Evolutionary conservation across 1,140 invertebrate genomes (phyloP).

Genomic region (Venustaconcha ellipsiformis): DNA sequence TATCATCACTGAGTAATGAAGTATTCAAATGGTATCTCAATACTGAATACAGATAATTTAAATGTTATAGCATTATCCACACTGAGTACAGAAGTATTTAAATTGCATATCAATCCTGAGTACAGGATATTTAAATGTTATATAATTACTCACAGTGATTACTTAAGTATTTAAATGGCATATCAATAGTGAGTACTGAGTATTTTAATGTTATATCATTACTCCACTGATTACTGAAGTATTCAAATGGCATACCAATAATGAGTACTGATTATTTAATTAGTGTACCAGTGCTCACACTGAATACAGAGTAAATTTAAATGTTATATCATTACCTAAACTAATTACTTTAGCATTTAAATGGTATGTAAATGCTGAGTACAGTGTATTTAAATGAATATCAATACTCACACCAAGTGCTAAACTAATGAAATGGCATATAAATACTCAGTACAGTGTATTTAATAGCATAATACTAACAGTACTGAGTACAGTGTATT

Average conservation of each 20-base stretch:
- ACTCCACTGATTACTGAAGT: constrained; percentile 58
- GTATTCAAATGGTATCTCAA: background rate
- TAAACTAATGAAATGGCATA: background rate
- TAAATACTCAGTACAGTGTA: background rate
- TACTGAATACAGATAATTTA: background rate
- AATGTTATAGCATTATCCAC: constrained; percentile 35
- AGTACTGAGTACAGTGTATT: background rate
- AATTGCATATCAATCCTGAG: background rate
- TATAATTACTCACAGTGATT: constrained; percentile 50
- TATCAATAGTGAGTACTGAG: background rate
- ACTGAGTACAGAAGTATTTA: constrained; percentile 30
- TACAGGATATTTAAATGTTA: background rate
- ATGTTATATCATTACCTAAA: no score
- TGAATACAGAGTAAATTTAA: constrained; percentile 46
- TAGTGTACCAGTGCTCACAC: constrained; percentile 40
- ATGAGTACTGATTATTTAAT: background rate
- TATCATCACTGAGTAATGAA: background rate
- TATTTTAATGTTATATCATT: background rate
- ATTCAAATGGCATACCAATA: background rate
- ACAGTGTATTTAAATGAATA: no score
- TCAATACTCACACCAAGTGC: no score
- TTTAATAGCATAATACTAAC: constrained; percentile 4
- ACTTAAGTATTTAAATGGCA: constrained; percentile 33
- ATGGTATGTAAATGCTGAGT: no score
- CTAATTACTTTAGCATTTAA: no score